Conservation (phyloP, 2,888 invertebrate genomes). For the Noctua comes region DNA sequence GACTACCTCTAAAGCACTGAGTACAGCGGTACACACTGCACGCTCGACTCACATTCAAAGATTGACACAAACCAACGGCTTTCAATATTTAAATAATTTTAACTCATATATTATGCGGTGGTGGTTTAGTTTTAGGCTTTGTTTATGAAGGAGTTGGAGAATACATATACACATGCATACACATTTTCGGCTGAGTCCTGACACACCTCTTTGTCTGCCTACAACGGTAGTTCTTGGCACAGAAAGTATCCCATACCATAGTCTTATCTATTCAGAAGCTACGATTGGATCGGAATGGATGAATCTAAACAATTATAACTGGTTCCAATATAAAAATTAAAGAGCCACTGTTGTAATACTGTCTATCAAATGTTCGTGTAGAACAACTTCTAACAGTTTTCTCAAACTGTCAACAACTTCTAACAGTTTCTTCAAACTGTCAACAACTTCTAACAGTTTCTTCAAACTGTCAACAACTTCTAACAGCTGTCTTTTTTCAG, state of each 20-base stretch:
- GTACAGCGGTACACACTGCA: constrained; percentile 49
- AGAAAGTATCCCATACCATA: constrained; percentile 27
- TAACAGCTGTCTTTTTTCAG: constrained; percentile 11
- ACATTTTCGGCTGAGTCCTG: constrained; percentile 62
- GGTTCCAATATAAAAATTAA: constrained; percentile 37
- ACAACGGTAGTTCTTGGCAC: constrained; percentile 65
- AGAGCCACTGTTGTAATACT: constrained; percentile 53
- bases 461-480: constrained; percentile 8
- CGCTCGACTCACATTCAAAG: constrained; percentile 38
- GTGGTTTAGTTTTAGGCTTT: constrained; percentile 58
- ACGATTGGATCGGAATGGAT: constrained; percentile 43
- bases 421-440: neutral
- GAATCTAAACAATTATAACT: constrained; percentile 14
- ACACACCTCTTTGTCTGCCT: constrained; percentile 67
- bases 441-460: constrained; percentile 29
- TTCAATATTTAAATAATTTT: constrained; percentile 53
- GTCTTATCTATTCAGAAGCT: constrained; percentile 27
- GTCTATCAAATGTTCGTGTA: constrained; percentile 21
- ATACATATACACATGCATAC: constrained; percentile 64
- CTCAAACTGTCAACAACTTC: constrained; percentile 13
- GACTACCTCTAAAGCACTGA: constrained; percentile 42
- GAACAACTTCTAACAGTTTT: neutral
- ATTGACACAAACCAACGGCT: constrained; percentile 44
- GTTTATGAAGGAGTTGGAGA: constrained; percentile 60
- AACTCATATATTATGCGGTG: constrained; percentile 52